These are phyloP conservation scores for Prosopocoilus inquinatus DNA, from an alignment of 2,888 invertebrate genomes.

Conservation along the genomic window DNA sequence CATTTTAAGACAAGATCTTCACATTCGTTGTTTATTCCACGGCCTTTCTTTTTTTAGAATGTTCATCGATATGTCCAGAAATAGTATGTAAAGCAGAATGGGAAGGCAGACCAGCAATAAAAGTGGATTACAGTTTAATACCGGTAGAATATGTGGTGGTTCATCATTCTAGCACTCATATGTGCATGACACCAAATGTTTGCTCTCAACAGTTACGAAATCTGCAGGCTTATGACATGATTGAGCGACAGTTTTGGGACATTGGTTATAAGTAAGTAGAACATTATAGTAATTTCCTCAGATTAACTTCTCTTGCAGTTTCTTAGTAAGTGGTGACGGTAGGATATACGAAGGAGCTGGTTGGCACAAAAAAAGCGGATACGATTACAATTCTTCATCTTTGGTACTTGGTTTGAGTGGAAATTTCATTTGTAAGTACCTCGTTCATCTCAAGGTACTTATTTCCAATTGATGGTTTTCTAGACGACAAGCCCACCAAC, in stretches of 20 bases:
- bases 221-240: constrained; percentile 57
- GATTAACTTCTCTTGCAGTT: no score
- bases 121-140: constrained; percentile 54
- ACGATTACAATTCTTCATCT: constrained; percentile 56
- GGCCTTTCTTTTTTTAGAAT: no score
- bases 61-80: no score
- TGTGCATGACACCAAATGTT: constrained; percentile 48
- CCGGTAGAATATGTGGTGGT: constrained; percentile 57
- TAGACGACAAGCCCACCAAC: neutral
- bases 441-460: neutral
- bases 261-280: constrained; percentile 61
- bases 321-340: constrained; percentile 60
- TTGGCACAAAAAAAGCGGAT: constrained; percentile 58
- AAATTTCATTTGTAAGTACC: neutral
- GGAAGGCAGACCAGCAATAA: constrained; percentile 54
- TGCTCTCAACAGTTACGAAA: constrained; percentile 49
- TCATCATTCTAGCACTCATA: constrained; percentile 57
- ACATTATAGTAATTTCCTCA: constrained; percentile 10
- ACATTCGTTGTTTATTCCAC: no score
- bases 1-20: no score
- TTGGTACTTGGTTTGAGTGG: constrained; percentile 53
- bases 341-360: constrained; percentile 61
- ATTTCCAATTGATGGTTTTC: no score
- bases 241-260: constrained; percentile 53
- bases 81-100: no score